Base-by-base conservation (phyloP, 2,888 invertebrate genomes). In the Agrotis clavis region DNA sequence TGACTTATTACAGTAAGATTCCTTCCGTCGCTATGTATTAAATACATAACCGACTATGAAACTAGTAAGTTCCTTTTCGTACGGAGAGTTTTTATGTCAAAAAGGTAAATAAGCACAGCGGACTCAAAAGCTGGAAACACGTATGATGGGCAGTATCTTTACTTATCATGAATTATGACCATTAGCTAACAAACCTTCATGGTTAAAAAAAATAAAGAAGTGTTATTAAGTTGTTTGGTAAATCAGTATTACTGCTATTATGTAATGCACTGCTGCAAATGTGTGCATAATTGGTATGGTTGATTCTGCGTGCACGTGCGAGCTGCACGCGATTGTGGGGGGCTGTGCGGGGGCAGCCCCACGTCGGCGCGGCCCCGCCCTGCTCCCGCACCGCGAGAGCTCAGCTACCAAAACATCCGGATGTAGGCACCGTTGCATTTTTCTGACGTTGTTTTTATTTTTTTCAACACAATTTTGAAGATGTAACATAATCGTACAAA, bases 1-100 rank as follows among this genome's bases (percentile, higher is more conserved):
- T 88, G 82, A 81, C 67, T 88, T 88, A 65, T 81, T 86, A 90
- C 87, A 89, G 90, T 88, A 73, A 73, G 70, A 70, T 74, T 82
- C 59, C 70, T 79, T 85, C 87, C 78, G 74, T 71, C 19, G 66
- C 67, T 48, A 75, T 78, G 48, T 77, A 35, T 66, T 62, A 67
- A 72, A 71, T 63, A 47, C 41, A 61, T 18, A 47, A 61, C 50
- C 66, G 62, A 83, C 77, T 83, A 79, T 79, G 48, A 76, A 72
- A 64, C 61, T 25, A 77, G 68, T 65, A 62, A 71, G 60, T 78
- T 74, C 67, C 54, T 71, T 77, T 70, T 74, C 74, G 61, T 62
- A 59, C 53, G n/a, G 16, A 69, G 19, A 59, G 19, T 62, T 68
- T 74, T 63, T 50, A 19, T 67, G 41, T 54, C 19, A 47, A 60